Evolutionary conservation across 2,113 vertebrate species (phyloP), one percentile per base, ranked within the genome.

Genomic region (Raja brachyura): DNA sequence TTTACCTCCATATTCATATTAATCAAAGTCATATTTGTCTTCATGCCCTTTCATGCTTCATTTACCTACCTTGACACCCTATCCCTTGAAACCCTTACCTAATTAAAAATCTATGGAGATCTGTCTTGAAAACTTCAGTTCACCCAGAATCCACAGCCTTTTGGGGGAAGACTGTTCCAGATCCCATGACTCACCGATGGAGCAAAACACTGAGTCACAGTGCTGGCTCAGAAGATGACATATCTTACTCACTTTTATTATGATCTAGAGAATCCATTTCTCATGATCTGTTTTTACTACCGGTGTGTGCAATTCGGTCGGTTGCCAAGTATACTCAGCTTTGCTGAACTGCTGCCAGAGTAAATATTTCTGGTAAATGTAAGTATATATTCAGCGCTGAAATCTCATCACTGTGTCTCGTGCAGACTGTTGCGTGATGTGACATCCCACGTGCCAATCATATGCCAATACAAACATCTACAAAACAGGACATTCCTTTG

Each of bases 281-380:
- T 85, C 81, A 85, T 85, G 8, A 85, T 85, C 81, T 85, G 48
- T 85, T 92, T 92, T 92, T 92, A 74, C 66, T 54, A 70, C 90
- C 9, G 66, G 66, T 25, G 90, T 74, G 31, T 68, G 33, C 39
- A 28, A 0, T 31, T 54, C 33, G 25, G 68, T 70, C 33, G 28
- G 90, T 28, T 54, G 90, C 90, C 90, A 39, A 70, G 16, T 74
- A 25, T 92, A 92, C 31, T 33, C 88, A 73, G 68, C 31, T 73
- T 8, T 73, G 66, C 90, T 92, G 90, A 70, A 28, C 14, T 3
- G 9, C 68, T 74, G 66, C 90, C 90, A 74, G 90, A 70, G 20
- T 70, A 92, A 92, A 92, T 22, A 92, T 92, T 92, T 92, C 90
- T 92, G 90, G 68, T 39, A 54, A 92, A 70, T 74, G 68, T 48